Base-by-base conservation (phyloP, 2,113 vertebrate genomes). In the Oostethus manadensis region DNA sequence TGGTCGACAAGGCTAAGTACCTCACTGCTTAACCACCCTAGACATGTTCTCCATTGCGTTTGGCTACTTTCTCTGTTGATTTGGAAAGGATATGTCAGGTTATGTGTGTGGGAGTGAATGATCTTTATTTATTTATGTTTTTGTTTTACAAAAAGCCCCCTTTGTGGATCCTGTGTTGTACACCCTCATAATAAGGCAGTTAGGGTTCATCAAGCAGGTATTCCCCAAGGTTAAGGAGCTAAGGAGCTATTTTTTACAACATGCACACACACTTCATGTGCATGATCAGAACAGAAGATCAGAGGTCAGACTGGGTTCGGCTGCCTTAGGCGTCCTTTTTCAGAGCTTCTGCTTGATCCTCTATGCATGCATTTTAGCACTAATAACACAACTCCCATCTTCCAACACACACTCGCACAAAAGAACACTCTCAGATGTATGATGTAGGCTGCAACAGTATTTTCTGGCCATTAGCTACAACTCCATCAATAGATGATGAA, bases 281-380 rank as follows among this genome's bases (percentile, higher is more conserved):
- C 71, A 78, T 56, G 71, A 73, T 82, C 70, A 84, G 83, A 86
- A 88, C 86, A 83, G 64, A 82, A 70, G 83, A 80, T 85, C 85
- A 84, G 59, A 66, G 86, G 86, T 89, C 85, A 84, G 77, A 82
- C 66, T 33, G 60, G 80, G 78, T 84, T n/a, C 81, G 78, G 55
- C 58, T 73, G 79, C 88, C 72, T 62, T 62, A 13, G 53, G 51
- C 74, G 78, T 85, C 83, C 81, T 74, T 71, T 78, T 76, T 71
- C 81, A 77, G 77, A 64, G 76, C 80, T 73, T 76, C 62, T 69
- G 66, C 78, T 70, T 65, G 66, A 76, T 78, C 74, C 68, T 78
- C 66, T 85, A 80, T 84, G 78, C 71, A 80, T 78, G 79, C 61
- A 54, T 69, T 78, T 77, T 79, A 83, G 78, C 66, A 47, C 46